These are phyloP conservation scores for Anarrhichthys ocellatus DNA, from an alignment of 2,113 vertebrate genomes.

Conservation along the genomic window DNA sequence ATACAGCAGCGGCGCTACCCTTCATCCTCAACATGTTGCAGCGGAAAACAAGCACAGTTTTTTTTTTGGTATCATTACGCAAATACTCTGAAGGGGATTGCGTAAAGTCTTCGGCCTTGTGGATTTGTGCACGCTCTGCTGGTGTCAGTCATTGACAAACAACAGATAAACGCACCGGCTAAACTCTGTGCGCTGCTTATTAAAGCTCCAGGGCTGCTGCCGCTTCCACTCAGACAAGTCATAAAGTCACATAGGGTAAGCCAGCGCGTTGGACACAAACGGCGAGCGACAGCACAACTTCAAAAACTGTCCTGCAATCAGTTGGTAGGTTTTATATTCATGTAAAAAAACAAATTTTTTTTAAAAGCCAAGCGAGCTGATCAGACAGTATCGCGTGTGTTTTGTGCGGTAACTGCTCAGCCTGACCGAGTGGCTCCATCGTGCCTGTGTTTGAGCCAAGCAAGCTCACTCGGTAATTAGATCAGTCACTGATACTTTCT, in stretches of 20 bases:
- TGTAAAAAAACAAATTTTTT: not conserved
- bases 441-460: conserved; percentile 41
- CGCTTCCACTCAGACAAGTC: not conserved
- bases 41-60: conserved; percentile 28
- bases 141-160: conserved; percentile 3
- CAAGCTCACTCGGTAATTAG: conserved; percentile 55
- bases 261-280: not conserved
- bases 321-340: no score
- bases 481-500: conserved; percentile 59
- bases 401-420: not conserved
- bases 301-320: not conserved
- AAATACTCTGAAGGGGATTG: conserved; percentile 31
- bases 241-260: not conserved
- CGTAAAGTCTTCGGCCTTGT: not conserved
- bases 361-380: not conserved
- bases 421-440: conserved; percentile 17
- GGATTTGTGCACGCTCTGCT: not conserved
- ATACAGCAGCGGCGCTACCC: conserved; percentile 19
- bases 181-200: conserved; percentile 9
- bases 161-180: conserved; percentile 1
- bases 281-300: not conserved
- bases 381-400: not conserved
- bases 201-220: not conserved
- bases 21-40: conserved; percentile 31
- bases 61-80: conserved; percentile 9